Evolutionary conservation across 1,140 invertebrate genomes (phyloP).

Genomic region (Drosophila teissieri): DNA sequence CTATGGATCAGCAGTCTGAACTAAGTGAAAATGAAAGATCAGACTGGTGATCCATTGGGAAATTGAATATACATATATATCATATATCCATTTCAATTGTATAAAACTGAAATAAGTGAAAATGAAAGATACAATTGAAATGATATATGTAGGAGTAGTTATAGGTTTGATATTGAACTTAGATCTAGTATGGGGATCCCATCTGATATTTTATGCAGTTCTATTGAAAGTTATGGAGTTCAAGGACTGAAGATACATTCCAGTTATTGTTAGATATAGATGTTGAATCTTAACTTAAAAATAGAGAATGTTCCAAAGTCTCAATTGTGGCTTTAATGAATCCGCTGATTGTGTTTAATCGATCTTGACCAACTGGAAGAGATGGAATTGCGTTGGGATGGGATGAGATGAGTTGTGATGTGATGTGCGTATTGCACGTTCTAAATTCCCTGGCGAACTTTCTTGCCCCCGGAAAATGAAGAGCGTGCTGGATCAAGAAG

Average conservation of each 20-base stretch:
- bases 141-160: too few relatives aligned
- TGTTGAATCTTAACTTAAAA: too few relatives aligned
- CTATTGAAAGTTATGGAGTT: not conserved
- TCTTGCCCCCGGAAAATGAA: not conserved
- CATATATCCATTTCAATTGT: too few relatives aligned
- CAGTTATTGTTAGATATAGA: not conserved
- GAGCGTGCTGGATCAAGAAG: constrained; percentile 33
- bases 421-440: not conserved
- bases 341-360: constrained; percentile 1
- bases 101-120: too few relatives aligned
- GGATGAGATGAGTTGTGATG: too few relatives aligned
- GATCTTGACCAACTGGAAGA: not conserved
- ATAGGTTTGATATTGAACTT: not conserved
- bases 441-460: constrained; percentile 19
- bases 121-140: too few relatives aligned
- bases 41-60: too few relatives aligned
- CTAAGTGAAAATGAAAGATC: too few relatives aligned
- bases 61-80: too few relatives aligned
- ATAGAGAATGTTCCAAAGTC: not conserved
- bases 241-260: not conserved
- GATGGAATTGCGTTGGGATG: too few relatives aligned
- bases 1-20: not conserved
- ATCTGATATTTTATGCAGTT: too few relatives aligned
- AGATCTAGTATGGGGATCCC: too few relatives aligned
- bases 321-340: not conserved